These are phyloP conservation scores for Terebella lapidaria DNA, from an alignment of 2,888 invertebrate genomes.

Conservation along the genomic window DNA sequence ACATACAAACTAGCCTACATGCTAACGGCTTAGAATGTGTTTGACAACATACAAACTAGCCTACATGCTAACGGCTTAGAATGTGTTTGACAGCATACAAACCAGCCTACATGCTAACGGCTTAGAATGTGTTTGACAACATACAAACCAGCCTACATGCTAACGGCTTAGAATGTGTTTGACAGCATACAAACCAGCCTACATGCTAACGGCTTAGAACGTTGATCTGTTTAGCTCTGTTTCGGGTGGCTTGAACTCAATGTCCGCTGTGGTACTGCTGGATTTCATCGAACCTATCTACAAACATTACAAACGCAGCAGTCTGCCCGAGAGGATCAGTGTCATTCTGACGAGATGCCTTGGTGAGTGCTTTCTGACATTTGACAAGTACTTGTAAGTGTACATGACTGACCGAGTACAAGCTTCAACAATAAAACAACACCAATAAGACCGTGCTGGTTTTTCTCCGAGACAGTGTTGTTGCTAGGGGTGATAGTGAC, in stretches of 20 bases:
- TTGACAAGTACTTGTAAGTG: not conserved
- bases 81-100: no score
- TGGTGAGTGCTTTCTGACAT: slow-evolving; percentile 26
- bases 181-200: no score
- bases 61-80: no score
- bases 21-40: no score
- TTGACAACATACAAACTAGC: no score
- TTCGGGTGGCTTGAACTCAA: slow-evolving; percentile 82
- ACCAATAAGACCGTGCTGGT: not conserved
- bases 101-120: no score
- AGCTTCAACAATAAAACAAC: no score
- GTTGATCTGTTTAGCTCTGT: slow-evolving; percentile 67
- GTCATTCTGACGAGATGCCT: slow-evolving; percentile 69
- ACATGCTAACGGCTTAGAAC: no score
- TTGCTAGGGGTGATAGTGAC: slow-evolving; percentile 23
- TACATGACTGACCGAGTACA: slow-evolving; percentile 23
- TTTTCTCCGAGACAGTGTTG: not conserved
- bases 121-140: no score
- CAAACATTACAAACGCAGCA: slow-evolving; percentile 60
- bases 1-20: no score
- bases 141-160: no score
- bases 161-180: no score
- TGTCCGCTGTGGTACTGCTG: slow-evolving; percentile 82
- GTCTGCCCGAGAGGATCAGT: slow-evolving; percentile 63
- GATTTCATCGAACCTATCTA: slow-evolving; percentile 74